Conservation (phyloP, 30 jellyfish, hydroid and myxozoan species). For the Mastigias papua region DNA sequence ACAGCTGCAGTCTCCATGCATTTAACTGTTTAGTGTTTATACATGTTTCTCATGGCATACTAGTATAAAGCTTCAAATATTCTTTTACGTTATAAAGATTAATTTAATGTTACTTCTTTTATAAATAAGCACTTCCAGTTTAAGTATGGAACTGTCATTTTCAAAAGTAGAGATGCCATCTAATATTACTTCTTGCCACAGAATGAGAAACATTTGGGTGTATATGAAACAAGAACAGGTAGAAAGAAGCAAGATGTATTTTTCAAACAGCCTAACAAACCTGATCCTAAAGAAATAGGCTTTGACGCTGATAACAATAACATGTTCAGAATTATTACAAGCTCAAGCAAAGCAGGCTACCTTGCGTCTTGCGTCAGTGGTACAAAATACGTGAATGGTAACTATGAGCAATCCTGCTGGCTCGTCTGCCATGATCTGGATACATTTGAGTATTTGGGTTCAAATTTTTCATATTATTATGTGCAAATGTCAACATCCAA, state of each 20-base stretch:
- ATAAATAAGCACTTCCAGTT: neutral
- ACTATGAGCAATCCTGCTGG: constrained; percentile 25
- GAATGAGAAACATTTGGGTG: neutral
- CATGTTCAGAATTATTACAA: neutral
- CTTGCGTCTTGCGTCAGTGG: constrained; percentile 57
- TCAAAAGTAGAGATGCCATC: too few relatives aligned
- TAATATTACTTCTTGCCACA: neutral
- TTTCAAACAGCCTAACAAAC: constrained; percentile 14
- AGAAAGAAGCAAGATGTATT: neutral
- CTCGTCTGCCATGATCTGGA: constrained; percentile 55
- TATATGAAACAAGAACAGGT: constrained; percentile 62
- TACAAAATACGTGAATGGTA: constrained; percentile 8
- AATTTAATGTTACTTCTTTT: too few relatives aligned
- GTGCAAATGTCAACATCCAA: constrained; percentile 42
- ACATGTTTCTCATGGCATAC: too few relatives aligned
- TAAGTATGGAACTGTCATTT: neutral
- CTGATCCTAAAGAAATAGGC: neutral
- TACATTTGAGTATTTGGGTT: constrained; percentile 46
- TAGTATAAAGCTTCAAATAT: too few relatives aligned
- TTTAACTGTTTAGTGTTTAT: too few relatives aligned
- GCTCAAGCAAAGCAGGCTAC: constrained; percentile 14
- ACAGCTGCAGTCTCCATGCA: too few relatives aligned
- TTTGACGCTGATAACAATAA: constrained; percentile 4
- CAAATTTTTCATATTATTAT: constrained; percentile 6
- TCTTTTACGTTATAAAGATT: too few relatives aligned